Evolutionary conservation across 2,888 invertebrate species (phyloP), one percentile per base, ranked within the genome.

Genomic region (Anagyrus pseudococci): DNA sequence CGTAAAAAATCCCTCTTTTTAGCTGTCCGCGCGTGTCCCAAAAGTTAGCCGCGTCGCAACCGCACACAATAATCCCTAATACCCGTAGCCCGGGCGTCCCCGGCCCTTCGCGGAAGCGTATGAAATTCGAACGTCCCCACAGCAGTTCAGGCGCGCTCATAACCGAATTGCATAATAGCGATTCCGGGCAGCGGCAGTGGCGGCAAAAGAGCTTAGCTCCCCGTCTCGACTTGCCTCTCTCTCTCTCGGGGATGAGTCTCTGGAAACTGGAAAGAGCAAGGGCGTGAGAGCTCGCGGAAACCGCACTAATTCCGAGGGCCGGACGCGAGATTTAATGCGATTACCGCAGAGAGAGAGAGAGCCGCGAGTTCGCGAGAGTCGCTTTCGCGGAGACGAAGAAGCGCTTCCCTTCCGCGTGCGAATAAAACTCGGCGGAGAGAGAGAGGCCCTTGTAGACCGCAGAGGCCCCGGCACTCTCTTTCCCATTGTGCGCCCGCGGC

Each of bases 311-410:
- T 71, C 68, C 65, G 67, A 71, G 69, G 64, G 62, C 61, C 65
- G 70, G 70, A 69, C 69, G 70, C 69, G 68, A 70, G 68, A 71
- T 71, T 73, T 75, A 74, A 76, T 74, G 68, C 73, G 73, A 75
- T 75, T 75, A 74, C 68, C 44, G 49, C n/a, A n/a, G n/a, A n/a
- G n/a, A n/a, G n/a, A n/a, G n/a, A n/a, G n/a, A n/a, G n/a, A n/a
- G n/a, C 62, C 60, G 55, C 64, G 67, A 65, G 66, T 69, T 65
- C 55, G 61, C 29, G n/a, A n/a, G 58, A 65, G 55, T 54, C 55
- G 55, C 58, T 64, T 55, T 48, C 53, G 54, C 33, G 58, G 53
- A 19, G 37, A 3, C 15, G 6, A 15, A 6, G 20, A 49, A 20
- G 19, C 29, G 4, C 29, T 29, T 29, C 10, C 4, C 29, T 10